Evolutionary conservation across 2,797 vertebrate species (phyloP), one percentile per base, ranked within the genome.

Genomic region (Eupleurogrammus muticus): DNA sequence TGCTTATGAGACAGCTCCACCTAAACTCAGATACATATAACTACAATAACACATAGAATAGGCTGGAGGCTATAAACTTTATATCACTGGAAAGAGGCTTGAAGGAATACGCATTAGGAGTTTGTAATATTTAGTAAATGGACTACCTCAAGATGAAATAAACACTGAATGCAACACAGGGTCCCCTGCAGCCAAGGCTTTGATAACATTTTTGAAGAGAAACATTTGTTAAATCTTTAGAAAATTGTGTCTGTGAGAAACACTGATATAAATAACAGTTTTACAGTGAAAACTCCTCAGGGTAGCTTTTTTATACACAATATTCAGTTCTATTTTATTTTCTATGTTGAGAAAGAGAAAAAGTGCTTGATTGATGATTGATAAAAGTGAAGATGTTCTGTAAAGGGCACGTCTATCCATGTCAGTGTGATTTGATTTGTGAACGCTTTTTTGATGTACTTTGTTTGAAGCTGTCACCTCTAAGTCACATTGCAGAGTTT

Each of bases 401-500:
- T 16, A 66, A 44, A 46, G 21, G 21, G 17, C 21, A 21, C 11
- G 23, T 49, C 59, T 23, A 14, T n/a, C 4, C 9, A n/a, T 4
- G 10, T 59, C 24, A 12, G 17, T 51, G 53, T 47, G 60, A 65
- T 71, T 21, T 60, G 36, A 64, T 34, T 50, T 51, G 49, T 54
- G 52, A n/a, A 16, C 24, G 10, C 14, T 66, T 28, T 34, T 21
- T 47, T 23, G 32, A 12, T 36, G 9, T 19, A 60, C 42, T 70
- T 38, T 59, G 40, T 23, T 47, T 17, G 14, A 73, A 12, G 56
- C 63, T 17, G 16, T 44, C 49, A 61, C 44, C 53, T 77, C 58
- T 75, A 72, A 80, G 79, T 75, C 51, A 66, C 66, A 77, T 64
- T 60, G 50, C 36, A 48, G 60, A 11, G n/a, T 50, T 44, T 42